Conservation (phyloP, 1,140 invertebrate species). For the Drosophila rufa region DNA sequence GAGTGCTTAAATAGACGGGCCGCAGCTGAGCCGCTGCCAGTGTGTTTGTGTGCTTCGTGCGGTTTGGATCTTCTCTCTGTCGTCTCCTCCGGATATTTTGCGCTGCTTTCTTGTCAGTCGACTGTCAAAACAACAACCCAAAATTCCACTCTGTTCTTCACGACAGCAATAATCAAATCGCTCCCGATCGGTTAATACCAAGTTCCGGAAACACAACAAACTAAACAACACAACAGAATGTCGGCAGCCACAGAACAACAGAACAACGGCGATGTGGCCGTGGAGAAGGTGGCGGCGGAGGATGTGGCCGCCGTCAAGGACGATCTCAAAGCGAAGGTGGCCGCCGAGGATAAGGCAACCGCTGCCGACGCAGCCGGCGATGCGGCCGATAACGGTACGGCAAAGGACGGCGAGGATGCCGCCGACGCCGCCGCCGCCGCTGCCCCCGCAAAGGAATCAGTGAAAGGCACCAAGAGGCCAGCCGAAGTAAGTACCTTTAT, state of each 20-base stretch:
- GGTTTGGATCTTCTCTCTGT: conserved; percentile 70
- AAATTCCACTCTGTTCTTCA: conserved; percentile 48
- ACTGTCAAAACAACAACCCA: conserved; percentile 56
- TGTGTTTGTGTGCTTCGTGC: conserved; percentile 82
- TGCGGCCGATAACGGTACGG: conserved; percentile 79
- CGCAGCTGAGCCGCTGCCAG: conserved; percentile 60
- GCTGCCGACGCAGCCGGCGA: conserved; percentile 73
- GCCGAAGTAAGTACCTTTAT: conserved; percentile 78
- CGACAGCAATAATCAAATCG: conserved; percentile 56
- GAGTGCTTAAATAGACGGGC: conserved; percentile 72
- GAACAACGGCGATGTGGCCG: conserved; percentile 83
- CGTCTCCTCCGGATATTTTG: conserved; percentile 61
- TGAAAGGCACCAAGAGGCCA: conserved; percentile 83
- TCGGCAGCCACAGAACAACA: conserved; percentile 85
- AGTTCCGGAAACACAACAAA: conserved; percentile 51
- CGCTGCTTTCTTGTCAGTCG: conserved; percentile 60
- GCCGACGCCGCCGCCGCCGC: conserved; percentile 66
- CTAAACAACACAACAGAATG: conserved; percentile 64
- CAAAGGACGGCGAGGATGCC: conserved; percentile 73
- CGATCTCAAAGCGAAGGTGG: conserved; percentile 83
- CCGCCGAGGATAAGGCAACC: conserved; percentile 71
- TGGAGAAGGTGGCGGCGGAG: conserved; percentile 80
- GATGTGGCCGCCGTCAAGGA: conserved; percentile 75
- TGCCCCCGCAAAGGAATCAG: conserved; percentile 78
- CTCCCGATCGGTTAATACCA: conserved; percentile 10